Evolutionary conservation across 2,797 vertebrate species (phyloP), one percentile per base, ranked within the genome.

Genomic region (Sebastes kiyomatsui): DNA sequence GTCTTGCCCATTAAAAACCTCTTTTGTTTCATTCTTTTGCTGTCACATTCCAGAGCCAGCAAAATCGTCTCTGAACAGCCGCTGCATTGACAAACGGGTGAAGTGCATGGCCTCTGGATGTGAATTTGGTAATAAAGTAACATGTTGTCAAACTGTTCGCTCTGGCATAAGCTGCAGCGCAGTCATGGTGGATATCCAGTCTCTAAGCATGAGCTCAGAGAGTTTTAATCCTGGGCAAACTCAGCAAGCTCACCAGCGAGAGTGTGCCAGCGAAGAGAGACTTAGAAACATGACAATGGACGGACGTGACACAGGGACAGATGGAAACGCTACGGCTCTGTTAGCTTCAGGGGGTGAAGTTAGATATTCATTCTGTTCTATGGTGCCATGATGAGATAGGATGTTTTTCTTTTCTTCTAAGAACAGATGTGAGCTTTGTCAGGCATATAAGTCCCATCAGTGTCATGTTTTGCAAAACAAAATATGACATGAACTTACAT

Each of bases 171-270:
- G 87, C 88, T 83, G 82, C 79, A n/a, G 86, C 67, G 13, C 75
- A 87, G 84, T 83, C 72, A 58, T 82, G 76, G 82, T 18, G 80
- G 84, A 90, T 83, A 80, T 92, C 77, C 72, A 80, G 77, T 67
- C 86, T 88, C 64, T 90, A 83, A 90, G 88, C 85, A 61, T 33
- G 77, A 86, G 88, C 87, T 90, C 72, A 85, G 84, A 75, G 82
- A 82, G 71, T 87, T 93, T 92, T 93, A 93, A 93, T 92, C 91
- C 91, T 9, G 66, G 76, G 75, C 88, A 81, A 86, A 90, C 76
- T 90, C 85, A 80, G 83, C 84, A 77, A 75, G 83, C 85, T 82
- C 71, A 77, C 73, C 68, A 82, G 77, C 46, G 10, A 78, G 62
- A 66, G 74, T 16, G 73, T 70, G 87, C 89, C 86, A 83, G 84